Evolutionary conservation across 2,888 invertebrate genomes (phyloP), one percentile per base, ranked within the genome.

Genomic region (Uloborus plumipes): DNA sequence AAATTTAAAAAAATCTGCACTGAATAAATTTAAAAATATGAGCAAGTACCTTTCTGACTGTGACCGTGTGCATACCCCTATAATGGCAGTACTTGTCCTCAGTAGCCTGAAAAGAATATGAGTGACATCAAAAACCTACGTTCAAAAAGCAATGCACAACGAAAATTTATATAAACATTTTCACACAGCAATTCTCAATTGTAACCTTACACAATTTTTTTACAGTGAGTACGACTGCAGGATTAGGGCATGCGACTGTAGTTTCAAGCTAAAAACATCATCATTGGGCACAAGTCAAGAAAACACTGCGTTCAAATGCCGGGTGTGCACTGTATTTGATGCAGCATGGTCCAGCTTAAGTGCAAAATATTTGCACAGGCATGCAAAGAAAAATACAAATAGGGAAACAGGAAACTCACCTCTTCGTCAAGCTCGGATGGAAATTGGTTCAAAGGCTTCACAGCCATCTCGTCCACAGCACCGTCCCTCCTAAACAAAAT

Each of bases 371-470:
- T 39, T 39, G 1, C 9, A 39, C 39, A 9, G 1, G 39, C 39
- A 39, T 39, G 11, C 1, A 9, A 39, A 39, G 39, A 39, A 2
- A 39, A 39, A 39, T 9, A 9, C 39, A 39, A 7, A 11, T 31
- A 1, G 11, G 11, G 9, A 39, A 11, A 11, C 39, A 55, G 7
- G 15, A 13, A 47, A 47, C 69, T 15, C 88, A 94, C 94, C 92
- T 95, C 95, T 89, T 95, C 95, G 87, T 94, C 94, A 78, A 95
- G 90, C n/a, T 93, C 92, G 47, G 94, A 91, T 26, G 96, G 96
- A 89, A 96, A 97, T 89, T 94, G 94, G 31, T 93, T 93, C 72
- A 96, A 92, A 13, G 96, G 95, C 88, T 94, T 95, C 49, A 97
- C 96, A n/a, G 96, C 96, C 84, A 96, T 92, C 87, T 95, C 94